These are phyloP conservation scores for Aleiodes leptofemur DNA, from an alignment of 2,888 invertebrate genomes.

Conservation along the genomic window DNA sequence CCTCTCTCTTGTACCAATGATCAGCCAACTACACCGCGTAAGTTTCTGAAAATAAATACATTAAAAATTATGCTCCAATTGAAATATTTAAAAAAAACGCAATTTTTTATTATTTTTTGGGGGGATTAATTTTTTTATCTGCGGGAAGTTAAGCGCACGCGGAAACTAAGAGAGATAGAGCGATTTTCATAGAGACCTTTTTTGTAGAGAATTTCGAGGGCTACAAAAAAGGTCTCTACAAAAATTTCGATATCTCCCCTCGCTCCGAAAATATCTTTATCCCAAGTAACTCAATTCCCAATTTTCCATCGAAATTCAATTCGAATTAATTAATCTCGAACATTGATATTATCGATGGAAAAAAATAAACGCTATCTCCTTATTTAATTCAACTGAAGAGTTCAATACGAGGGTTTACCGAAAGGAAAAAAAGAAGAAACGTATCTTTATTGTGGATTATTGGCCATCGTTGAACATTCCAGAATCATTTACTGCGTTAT, in stretches of 20 bases:
- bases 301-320: too few species aligned
- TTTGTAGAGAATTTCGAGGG: background rate
- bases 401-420: slow-evolving; percentile 13
- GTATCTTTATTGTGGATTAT: slow-evolving; percentile 30
- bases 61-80: background rate
- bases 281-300: too few species aligned
- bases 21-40: slow-evolving; percentile 63
- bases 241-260: too few species aligned
- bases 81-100: too few species aligned
- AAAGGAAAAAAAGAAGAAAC: background rate
- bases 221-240: too few species aligned
- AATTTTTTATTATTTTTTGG: background rate
- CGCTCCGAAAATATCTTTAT: too few species aligned
- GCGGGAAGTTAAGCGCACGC: background rate
- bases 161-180: background rate
- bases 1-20: slow-evolving; percentile 65
- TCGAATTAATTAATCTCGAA: too few species aligned
- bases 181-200: background rate
- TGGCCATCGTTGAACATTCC: slow-evolving; percentile 26
- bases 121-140: background rate
- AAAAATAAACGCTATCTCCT: slow-evolving; percentile 4
- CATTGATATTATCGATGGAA: background rate
- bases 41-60: slow-evolving; percentile 54
- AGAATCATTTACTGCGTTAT: slow-evolving; percentile 18
- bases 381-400: slow-evolving; percentile 1